phyloP scores from a whole-genome alignment of 2,888 invertebrate species.

The Phengaris arion region DNA sequence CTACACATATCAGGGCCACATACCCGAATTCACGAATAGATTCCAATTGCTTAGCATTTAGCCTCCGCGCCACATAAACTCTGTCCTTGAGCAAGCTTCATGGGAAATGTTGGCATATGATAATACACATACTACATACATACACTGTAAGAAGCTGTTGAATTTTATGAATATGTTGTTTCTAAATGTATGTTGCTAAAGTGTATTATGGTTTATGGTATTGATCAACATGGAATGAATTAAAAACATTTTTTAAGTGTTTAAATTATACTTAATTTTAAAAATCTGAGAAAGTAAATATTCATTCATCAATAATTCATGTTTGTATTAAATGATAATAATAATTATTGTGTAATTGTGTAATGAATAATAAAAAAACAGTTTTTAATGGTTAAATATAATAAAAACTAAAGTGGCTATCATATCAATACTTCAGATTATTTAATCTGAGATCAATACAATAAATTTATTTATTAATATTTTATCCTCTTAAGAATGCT shows the following conservation, averaged over 20 bases:
- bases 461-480: no score
- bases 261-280: no score
- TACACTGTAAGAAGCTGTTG: slow-evolving; percentile 5
- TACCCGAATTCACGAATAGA: slow-evolving; percentile 93
- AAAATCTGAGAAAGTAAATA: no score
- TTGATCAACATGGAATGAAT: neutral
- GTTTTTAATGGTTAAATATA: neutral
- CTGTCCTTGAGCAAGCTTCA: slow-evolving; percentile 70
- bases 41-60: slow-evolving; percentile 92
- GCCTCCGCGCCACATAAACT: slow-evolving; percentile 83
- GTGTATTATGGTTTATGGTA: neutral
- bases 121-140: slow-evolving; percentile 29
- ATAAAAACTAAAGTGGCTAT: neutral
- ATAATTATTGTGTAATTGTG: neutral
- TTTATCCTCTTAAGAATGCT: no score
- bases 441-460: no score
- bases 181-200: neutral
- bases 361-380: neutral
- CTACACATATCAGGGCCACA: slow-evolving; percentile 55
- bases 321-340: neutral
- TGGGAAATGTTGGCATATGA: slow-evolving; percentile 48
- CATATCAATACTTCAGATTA: neutral
- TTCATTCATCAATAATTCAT: neutral
- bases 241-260: neutral
- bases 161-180: neutral